Percentiles rank a stretch among this genome's conserved stretches.
These are phyloP conservation scores for Ericerus pela DNA, from an alignment of 1,140 invertebrate species.

Conservation along the genomic window DNA sequence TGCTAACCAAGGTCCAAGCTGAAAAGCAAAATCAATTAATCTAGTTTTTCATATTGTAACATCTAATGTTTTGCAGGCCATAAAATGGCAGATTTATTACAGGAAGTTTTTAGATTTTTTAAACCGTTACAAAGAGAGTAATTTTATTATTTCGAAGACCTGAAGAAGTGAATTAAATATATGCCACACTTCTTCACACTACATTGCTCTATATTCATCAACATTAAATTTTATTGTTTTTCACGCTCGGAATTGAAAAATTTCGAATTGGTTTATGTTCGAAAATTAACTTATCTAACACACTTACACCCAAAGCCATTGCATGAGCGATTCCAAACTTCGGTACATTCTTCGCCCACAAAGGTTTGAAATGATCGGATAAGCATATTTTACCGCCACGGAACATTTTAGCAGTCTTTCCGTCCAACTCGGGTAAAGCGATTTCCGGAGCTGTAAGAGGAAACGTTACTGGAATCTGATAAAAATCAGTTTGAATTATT, in stretches of 20 bases:
- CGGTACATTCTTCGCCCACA: slow-evolving; percentile 97
- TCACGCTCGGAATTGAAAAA: no score
- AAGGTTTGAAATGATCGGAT: slow-evolving; percentile 96
- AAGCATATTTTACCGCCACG: slow-evolving; percentile 93
- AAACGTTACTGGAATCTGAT: slow-evolving; percentile 92
- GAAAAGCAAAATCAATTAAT: slow-evolving; percentile 30
- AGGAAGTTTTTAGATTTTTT: no score
- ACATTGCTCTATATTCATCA: no score
- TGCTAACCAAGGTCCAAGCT: slow-evolving; percentile 95
- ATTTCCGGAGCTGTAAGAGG: slow-evolving; percentile 96
- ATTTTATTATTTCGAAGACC: no score
- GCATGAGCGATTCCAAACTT: slow-evolving; percentile 98
- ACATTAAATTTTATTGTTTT: no score
- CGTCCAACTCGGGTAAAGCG: slow-evolving; percentile 90
- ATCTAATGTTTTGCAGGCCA: not conserved
- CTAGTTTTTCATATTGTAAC: not conserved
- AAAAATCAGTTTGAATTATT: no score
- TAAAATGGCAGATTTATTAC: no score
- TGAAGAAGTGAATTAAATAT: no score
- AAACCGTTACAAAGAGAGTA: not conserved
- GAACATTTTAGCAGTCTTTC: slow-evolving; percentile 99
- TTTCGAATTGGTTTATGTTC: no score
- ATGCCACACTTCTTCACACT: no score
- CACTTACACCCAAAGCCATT: slow-evolving; percentile 91
- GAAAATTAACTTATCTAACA: no score